These are phyloP conservation scores for Dryococelus australis DNA, from an alignment of 2,888 invertebrate species.

Conservation along the genomic window DNA sequence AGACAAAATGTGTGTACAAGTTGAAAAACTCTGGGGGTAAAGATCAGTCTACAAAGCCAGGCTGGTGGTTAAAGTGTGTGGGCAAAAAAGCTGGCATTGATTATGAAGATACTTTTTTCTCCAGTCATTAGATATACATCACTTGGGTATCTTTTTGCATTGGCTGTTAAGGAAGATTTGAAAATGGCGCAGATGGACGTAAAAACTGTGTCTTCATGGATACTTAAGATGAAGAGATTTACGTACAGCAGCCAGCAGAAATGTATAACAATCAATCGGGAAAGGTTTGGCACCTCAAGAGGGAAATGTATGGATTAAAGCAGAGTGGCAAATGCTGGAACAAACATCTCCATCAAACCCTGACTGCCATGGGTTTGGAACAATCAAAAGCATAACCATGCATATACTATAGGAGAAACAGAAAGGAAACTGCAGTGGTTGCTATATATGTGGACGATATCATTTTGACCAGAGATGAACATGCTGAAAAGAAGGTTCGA, in stretches of 20 bases:
- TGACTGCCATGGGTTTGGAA: neutral
- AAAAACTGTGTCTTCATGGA: neutral
- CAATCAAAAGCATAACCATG: neutral
- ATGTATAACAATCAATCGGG: neutral
- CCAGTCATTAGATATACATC: neutral
- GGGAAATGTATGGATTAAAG: neutral
- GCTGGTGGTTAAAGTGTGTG: neutral
- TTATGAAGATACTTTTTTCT: neutral
- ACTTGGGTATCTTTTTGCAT: neutral
- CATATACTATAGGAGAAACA: neutral
- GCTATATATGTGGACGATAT: conserved; percentile 12
- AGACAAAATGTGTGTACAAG: neutral
- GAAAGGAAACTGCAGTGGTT: neutral
- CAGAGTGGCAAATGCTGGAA: conserved; percentile 19
- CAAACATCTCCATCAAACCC: neutral
- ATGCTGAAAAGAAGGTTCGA: neutral
- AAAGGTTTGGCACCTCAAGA: neutral
- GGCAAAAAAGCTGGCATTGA: neutral
- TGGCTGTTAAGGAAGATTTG: conserved; percentile 17
- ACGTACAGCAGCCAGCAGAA: neutral
- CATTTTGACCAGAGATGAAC: neutral
- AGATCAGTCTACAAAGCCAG: neutral
- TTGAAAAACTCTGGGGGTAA: neutral
- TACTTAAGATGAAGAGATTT: conserved; percentile 22
- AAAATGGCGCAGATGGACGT: conserved; percentile 13